phyloP scores from a whole-genome alignment of 2,797 vertebrate species.

The Cynopterus sphinx region DNA sequence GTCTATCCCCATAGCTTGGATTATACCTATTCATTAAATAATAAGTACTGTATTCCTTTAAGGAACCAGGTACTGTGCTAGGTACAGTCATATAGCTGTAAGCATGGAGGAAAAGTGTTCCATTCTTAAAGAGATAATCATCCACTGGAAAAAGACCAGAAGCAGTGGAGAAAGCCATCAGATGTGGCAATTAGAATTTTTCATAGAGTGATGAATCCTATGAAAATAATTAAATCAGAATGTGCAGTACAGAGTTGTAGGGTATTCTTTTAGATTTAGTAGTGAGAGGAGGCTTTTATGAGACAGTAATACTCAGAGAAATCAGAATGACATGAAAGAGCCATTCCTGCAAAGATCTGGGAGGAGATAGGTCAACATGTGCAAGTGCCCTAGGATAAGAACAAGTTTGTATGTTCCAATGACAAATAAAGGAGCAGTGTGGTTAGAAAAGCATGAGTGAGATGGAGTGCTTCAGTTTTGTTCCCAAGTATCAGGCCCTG shows the following conservation, averaged over 20 bases:
- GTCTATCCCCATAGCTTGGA: background rate
- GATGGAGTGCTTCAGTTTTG: background rate
- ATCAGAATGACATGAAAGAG: background rate
- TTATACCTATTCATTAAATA: background rate
- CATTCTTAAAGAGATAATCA: background rate
- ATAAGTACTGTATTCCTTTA: background rate
- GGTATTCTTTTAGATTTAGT: background rate
- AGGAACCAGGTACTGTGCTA: background rate
- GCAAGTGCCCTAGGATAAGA: background rate
- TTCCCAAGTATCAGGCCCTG: background rate
- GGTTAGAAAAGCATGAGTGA: background rate
- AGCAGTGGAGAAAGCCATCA: background rate
- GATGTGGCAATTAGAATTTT: background rate
- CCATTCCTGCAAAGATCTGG: background rate
- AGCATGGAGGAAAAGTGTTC: background rate
- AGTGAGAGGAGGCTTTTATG: background rate
- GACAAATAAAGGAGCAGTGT: background rate
- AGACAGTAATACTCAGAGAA: background rate
- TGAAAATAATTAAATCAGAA: background rate
- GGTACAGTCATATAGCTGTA: background rate
- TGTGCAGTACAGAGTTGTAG: rapidly evolving
- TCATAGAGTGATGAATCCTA: background rate
- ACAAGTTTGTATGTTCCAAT: background rate
- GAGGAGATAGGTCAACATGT: background rate
- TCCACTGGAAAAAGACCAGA: background rate